phyloP scores from a whole-genome alignment of 2,113 vertebrate species.

The Microcebus griseorufus region DNA sequence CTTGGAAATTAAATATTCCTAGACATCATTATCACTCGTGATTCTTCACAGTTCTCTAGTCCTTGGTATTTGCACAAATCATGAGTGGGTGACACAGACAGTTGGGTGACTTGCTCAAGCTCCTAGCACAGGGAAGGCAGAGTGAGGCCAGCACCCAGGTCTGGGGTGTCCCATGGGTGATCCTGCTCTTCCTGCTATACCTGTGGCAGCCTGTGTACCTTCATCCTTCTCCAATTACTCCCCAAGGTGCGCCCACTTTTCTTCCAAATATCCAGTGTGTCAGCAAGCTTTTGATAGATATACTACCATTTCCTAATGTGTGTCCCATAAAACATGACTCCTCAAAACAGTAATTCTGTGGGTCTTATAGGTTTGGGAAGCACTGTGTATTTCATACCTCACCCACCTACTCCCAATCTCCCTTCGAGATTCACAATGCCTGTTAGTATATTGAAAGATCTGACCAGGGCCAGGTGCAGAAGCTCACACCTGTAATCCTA shows the following conservation, averaged over 20 bases:
- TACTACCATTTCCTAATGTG: not conserved
- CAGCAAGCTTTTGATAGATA: not conserved
- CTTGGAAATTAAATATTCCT: not conserved
- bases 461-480: too few relatives aligned
- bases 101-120: not conserved
- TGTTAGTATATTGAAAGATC: too few relatives aligned
- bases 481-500: too few relatives aligned
- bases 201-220: not conserved
- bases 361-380: not conserved
- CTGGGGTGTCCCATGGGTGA: accelerated
- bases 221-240: not conserved
- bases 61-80: not conserved
- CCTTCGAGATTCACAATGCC: not conserved
- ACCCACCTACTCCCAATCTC: not conserved
- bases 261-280: too few relatives aligned
- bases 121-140: not conserved
- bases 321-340: not conserved
- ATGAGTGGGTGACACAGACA: too few relatives aligned
- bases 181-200: not conserved
- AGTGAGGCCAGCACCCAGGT: not conserved
- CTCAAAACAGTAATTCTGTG: not conserved
- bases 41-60: not conserved
- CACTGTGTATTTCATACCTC: not conserved
- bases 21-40: accelerated
- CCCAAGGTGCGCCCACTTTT: too few relatives aligned